Evolutionary conservation across 2,113 vertebrate genomes (phyloP), one percentile per base, ranked within the genome.

Genomic region (Neolamprologus ventralis): DNA sequence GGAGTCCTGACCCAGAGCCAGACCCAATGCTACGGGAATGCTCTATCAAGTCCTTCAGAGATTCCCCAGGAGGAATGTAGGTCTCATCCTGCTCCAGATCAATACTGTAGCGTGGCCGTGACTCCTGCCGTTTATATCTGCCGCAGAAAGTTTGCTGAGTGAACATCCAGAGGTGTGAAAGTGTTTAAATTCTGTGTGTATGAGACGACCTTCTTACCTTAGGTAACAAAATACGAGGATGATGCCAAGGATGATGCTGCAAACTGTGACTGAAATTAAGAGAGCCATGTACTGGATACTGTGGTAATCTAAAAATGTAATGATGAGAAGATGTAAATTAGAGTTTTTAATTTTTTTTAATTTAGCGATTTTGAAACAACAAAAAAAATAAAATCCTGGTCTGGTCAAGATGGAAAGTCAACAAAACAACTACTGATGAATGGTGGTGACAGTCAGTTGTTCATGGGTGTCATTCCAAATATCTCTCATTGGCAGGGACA

Each of bases 1-100:
- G 99, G 97, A 99, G 98, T 83, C 98, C 98, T 8, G 99, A 99
- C 14, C 99, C 99, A 5, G 98, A 99, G 79, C 98, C 99, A 1
- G 99, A 99, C 55, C 98, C 99, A 0, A 98, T 97, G 92, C 98
- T 99, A 89, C 97, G 97, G 12, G 98, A 99, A 90, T 98, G 98
- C 87, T 99, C 97, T 1, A 99, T 99, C 21, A 99, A 93, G 93
- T 99, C 99, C 90, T 98, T 98, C 91, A 99, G 96, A 11, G 98
- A 98, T 82, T 99, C 99, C 75, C 98, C 98, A 0, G 97, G 95
- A 14, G 98, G 98, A 85, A 99, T 99, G 93, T 96, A 99, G 3
- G 96, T 98, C 91, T 99, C 98, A 4, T 98, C 98, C 91, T 98
- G 98, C 91, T 99, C 98, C 83, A 99, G 93, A 23, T 98, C 98